Conservation (phyloP, 2,113 vertebrate species). For the Stigmatopora nigra region DNA sequence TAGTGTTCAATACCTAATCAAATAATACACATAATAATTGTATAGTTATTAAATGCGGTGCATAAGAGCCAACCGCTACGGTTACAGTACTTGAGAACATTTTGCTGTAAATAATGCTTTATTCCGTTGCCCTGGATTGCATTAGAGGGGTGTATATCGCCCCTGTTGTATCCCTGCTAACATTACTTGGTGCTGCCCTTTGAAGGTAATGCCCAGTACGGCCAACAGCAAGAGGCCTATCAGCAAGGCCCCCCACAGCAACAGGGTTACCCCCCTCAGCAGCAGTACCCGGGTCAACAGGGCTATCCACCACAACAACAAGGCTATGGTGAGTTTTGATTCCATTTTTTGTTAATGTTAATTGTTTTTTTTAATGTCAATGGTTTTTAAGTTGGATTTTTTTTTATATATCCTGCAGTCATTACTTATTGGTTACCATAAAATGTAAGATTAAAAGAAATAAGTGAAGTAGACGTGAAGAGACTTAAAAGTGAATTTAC, state of each 20-base stretch:
- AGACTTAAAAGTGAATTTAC: neutral
- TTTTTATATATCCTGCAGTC: neutral
- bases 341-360: neutral
- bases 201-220: constrained; percentile 90
- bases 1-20: neutral
- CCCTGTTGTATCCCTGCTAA: constrained; percentile 15
- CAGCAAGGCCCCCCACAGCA: constrained; percentile 91
- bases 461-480: neutral
- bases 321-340: constrained; percentile 80
- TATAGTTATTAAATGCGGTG: too few relatives aligned
- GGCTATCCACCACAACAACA: constrained; percentile 77
- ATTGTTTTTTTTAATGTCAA: neutral
- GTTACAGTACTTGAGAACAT: neutral
- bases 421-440: neutral
- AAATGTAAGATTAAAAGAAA: neutral
- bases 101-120: neutral
- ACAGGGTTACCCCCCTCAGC: constrained; percentile 87
- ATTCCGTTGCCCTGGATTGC: neutral
- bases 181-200: constrained; percentile 30
- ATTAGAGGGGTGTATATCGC: neutral
- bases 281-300: constrained; percentile 90
- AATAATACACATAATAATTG: neutral
- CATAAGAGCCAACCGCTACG: too few relatives aligned
- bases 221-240: constrained; percentile 93
- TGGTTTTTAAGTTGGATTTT: neutral